Evolutionary conservation across 1,140 invertebrate genomes (phyloP), one percentile per base, ranked within the genome.

Genomic region (Hirudo medicinalis): DNA sequence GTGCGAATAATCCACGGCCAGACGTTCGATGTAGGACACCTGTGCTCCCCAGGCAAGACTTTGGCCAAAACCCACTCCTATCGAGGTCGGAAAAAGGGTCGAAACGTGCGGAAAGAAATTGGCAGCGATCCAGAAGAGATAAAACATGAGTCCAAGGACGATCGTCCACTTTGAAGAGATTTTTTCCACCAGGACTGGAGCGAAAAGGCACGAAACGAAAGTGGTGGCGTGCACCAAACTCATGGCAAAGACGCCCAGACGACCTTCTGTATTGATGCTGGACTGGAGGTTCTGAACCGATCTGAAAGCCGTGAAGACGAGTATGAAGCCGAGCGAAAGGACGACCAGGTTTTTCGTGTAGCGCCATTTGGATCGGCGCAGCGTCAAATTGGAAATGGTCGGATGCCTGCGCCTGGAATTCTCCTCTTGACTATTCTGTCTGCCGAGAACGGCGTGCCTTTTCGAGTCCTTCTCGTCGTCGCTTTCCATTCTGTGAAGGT

Each of bases 211-310:
- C 1, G 79, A 77, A 15, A 80, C 25, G 60, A 79, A 77, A 77
- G 79, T 81, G 8, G 79, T 76, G 15, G 76, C 76, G 73, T 81
- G 78, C 0, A 81, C 75, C 73, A 75, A 76, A 36, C 72, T 74
- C 79, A 81, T 80, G 8, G 78, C 73, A 4, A 80, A 76, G n/a
- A 80, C 76, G 19, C 80, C 80, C 17, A 81, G 73, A 66, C 79
- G 72, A 66, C 73, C 69, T 13, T 75, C 69, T 17, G 75, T 71
- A 72, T 81, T 80, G 25, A 81, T 72, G 15, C 78, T 79, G 13
- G 79, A 79, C 74, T 81, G 79, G 0, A 81, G 74, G 69, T 81
- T 81, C 70, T 81, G 80, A 71, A 81, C 79, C 29, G 79, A 79
- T 67, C 79, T 73, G 69, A 80, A 81, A 40, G 78, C 79, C 22